Evolutionary conservation across 2,888 invertebrate species (phyloP), one percentile per base, ranked within the genome.

Genomic region (Ethmia dodecea): DNA sequence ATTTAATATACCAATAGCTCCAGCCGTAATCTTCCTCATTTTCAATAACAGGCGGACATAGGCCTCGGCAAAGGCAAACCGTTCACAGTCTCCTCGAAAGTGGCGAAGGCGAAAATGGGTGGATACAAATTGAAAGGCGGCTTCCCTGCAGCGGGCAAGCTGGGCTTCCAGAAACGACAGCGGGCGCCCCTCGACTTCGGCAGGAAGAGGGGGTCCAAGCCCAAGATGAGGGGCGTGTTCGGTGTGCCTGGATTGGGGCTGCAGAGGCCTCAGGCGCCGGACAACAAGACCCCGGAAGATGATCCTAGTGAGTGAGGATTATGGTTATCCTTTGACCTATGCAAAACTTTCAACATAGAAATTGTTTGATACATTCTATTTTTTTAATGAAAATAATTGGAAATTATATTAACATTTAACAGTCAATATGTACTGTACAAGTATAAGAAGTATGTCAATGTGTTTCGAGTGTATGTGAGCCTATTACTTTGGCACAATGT

Each of bases 151-250:
- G 78, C 87, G 0, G 91, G 90, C 5, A 94, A 94, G 74, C 77
- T 92, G 35, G 91, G 91, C 28, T 92, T 92, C 58, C 91, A 93
- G 62, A 94, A 94, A 57, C 86, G 92, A 12, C 91, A 92, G 47
- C 86, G 92, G 31, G 84, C 93, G 29, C 89, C 90, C 16, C 47
- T 86, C 20, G 93, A 95, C 50, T 92, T 94, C 63, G 92, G 93
- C 16, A 83, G 95, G 42, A 95, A 96, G 65, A 88, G 96, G 41
- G 95, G 94, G 5, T 91, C 94, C 1, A 97, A 97, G 67, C 91
- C 95, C 9, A 97, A 96, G 79, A 94, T 96, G 91, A 84, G 95
- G 31, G 94, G 94, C 3, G 89, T 94, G 27, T 94, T 94, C 64
- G 94, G 94, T 10, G 92, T 92, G 4, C 94, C 94, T 0, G 94